Conservation (phyloP, 2,797 vertebrate species). For the Selene dorsalis region DNA sequence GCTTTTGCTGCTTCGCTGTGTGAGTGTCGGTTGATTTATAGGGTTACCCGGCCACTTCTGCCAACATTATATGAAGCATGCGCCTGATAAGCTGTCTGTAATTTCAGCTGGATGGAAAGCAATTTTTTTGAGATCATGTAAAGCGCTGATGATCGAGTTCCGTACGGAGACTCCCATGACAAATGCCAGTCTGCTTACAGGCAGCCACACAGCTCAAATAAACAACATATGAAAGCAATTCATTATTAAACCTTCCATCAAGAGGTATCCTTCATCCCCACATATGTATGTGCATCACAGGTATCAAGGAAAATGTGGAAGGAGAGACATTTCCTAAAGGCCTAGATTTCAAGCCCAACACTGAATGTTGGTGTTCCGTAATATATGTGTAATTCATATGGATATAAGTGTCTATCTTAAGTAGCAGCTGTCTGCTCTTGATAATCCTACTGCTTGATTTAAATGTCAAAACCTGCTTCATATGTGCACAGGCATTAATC, state of each 20-base stretch:
- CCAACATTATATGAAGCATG: conserved; percentile 57
- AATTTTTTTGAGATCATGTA: conserved; percentile 63
- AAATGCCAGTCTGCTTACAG: conserved; percentile 33
- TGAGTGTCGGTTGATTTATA: conserved; percentile 68
- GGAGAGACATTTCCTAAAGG: conserved; percentile 13
- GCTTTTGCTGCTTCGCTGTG: conserved; percentile 43
- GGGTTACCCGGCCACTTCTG: conserved; percentile 54
- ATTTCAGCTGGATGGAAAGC: conserved; percentile 63
- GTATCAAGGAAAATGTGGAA: conserved; percentile 29
- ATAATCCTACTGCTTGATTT: conserved; percentile 75
- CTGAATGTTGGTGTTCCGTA: conserved; percentile 36
- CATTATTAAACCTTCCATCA: conserved; percentile 34
- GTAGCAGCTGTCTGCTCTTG: conserved; percentile 70
- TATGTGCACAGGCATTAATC: conserved; percentile 65
- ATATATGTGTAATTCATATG: conserved; percentile 63
- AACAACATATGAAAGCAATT: conserved; percentile 39
- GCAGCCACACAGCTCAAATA: conserved; percentile 19
- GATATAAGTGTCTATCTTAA: conserved; percentile 73
- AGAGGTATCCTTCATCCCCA: conserved; percentile 2
- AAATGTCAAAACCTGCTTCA: conserved; percentile 78
- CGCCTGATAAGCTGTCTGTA: conserved; percentile 62
- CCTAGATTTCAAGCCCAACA: conserved; percentile 44
- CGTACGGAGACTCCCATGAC: conserved; percentile 38
- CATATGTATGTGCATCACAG: conserved; percentile 28
- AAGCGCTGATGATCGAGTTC: conserved; percentile 56